Conservation (phyloP, 2,888 invertebrate genomes). For the Imbricaverruca yamaguchii region DNA sequence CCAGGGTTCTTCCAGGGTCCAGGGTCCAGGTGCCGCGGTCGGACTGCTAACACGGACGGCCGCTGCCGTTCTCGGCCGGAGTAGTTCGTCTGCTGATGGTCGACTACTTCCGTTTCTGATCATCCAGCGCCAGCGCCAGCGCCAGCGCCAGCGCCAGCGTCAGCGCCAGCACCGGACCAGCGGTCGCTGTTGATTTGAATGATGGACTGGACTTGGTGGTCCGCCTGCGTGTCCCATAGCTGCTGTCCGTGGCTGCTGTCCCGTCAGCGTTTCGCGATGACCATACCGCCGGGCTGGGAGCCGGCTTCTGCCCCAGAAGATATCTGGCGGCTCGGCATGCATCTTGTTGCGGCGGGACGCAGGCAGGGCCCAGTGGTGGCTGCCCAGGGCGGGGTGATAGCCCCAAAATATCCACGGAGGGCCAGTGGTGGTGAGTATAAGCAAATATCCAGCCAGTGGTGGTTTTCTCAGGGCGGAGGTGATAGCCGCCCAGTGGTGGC, state of each 20-base stretch:
- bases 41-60: background rate
- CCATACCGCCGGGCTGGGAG: background rate
- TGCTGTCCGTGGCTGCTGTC: background rate
- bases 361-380: no score
- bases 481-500: no score
- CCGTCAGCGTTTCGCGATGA: background rate
- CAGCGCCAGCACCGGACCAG: background rate
- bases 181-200: background rate
- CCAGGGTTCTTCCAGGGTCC: no score
- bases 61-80: background rate
- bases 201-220: background rate
- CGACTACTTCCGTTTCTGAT: background rate
- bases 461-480: no score
- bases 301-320: background rate
- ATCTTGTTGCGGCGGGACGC: background rate
- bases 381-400: no score
- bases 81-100: background rate
- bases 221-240: background rate
- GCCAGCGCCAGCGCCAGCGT: background rate
- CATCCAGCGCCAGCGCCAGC: background rate
- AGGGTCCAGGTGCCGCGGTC: background rate
- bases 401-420: no score
- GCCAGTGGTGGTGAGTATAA: no score
- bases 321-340: background rate
- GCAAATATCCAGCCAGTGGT: no score